Evolutionary conservation across 2,888 invertebrate genomes (phyloP).

Genomic region (Phania funesta): DNA sequence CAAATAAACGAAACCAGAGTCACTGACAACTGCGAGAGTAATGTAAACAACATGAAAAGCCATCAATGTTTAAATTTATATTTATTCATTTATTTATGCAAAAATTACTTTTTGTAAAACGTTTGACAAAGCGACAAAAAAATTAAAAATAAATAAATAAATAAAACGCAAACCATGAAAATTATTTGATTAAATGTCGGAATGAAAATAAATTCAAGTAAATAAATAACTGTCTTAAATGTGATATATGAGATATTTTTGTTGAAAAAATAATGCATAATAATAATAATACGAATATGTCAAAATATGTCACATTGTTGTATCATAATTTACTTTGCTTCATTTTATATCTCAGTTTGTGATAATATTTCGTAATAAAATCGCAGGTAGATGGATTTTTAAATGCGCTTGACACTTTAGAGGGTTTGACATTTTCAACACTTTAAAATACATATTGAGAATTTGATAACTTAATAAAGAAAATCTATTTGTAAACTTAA

Average conservation of each 20-base stretch:
- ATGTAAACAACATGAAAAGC: conserved; percentile 48
- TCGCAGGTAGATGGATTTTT: no score
- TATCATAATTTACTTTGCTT: no score
- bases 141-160: background rate
- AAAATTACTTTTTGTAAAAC: conserved; percentile 35
- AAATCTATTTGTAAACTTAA: no score
- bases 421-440: no score
- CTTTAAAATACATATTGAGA: no score
- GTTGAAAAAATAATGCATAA: background rate
- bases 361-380: no score
- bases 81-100: conserved; percentile 53
- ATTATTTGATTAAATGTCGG: conserved; percentile 49
- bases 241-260: background rate
- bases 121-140: background rate
- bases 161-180: conserved; percentile 34
- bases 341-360: no score
- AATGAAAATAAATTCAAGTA: conserved; percentile 46
- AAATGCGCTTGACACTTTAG: no score
- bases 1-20: conserved; percentile 37
- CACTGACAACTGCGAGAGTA: conserved; percentile 37
- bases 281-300: conserved; percentile 1
- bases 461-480: no score
- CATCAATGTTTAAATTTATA: conserved; percentile 48
- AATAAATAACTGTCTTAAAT: conserved; percentile 42
- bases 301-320: conserved; percentile 14